A percentile compares a stretch with the other conserved stretches of the same genome.
Conservation (phyloP, 2,888 invertebrate species). For the Andrena dorsata region DNA sequence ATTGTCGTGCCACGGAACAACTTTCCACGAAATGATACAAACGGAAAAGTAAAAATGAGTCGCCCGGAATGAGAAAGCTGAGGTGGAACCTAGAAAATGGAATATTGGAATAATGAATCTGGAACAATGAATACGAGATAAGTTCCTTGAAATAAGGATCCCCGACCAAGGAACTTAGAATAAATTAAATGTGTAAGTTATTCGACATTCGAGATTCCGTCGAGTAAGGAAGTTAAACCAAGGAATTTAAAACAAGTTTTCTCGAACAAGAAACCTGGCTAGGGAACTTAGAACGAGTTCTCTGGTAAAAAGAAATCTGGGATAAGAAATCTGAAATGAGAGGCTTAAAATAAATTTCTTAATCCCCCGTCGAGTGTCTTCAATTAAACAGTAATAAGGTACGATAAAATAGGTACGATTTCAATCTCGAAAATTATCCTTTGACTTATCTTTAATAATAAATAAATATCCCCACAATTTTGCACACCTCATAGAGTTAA, state of each 20-base stretch:
- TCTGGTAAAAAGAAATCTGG: conserved; percentile 34
- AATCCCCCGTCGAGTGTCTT: too few relatives aligned
- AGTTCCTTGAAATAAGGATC: conserved; percentile 15
- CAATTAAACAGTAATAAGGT: neutral
- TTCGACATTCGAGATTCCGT: conserved; percentile 39
- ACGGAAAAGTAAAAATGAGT: neutral
- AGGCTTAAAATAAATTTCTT: conserved; percentile 1
- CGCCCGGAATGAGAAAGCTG: neutral
- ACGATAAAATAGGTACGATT: too few relatives aligned
- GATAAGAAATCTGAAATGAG: neutral
- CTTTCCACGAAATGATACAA: neutral
- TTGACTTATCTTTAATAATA: neutral
- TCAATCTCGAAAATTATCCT: too few relatives aligned
- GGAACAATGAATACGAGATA: conserved; percentile 8
- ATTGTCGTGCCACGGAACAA: too few relatives aligned
- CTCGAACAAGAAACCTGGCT: conserved; percentile 53
- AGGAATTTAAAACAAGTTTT: conserved; percentile 59
- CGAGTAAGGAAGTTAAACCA: conserved; percentile 38
- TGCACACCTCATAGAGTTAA: neutral
- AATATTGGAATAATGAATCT: neutral
- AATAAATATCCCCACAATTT: neutral
- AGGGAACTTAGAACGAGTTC: conserved; percentile 47
- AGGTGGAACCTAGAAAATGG: neutral
- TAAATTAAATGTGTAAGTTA: conserved; percentile 44
- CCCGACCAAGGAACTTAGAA: conserved; percentile 28